phyloP scores from a whole-genome alignment of 2,113 vertebrate genomes.

The Alouatta palliata region DNA sequence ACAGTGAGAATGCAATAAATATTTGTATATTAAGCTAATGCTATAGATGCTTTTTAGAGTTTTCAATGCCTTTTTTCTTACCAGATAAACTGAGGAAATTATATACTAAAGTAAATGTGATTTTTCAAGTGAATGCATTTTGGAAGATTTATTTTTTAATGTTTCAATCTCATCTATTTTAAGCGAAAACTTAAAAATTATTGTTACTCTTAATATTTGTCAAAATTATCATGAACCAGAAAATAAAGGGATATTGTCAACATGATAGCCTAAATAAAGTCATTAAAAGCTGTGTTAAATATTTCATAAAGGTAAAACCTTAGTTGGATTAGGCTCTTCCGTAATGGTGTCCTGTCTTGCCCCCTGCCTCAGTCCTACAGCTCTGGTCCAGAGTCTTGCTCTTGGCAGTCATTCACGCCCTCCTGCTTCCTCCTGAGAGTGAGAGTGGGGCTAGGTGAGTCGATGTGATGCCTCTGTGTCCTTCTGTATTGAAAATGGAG shows the following conservation, averaged over 20 bases:
- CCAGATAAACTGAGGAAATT: not conserved
- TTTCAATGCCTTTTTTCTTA: not conserved
- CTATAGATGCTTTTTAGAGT: not conserved
- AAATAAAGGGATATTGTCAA: not conserved
- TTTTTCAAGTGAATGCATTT: not conserved
- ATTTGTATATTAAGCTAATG: not conserved
- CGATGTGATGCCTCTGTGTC: fast-evolving
- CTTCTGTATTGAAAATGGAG: not conserved
- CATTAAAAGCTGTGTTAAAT: too few species aligned
- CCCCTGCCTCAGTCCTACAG: fast-evolving
- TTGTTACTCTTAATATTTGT: not conserved
- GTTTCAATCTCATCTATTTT: not conserved
- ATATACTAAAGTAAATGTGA: not conserved
- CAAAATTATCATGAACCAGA: not conserved
- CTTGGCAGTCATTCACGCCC: too few species aligned
- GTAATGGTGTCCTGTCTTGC: too few species aligned
- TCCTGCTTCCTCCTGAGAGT: not conserved
- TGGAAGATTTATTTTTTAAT: not conserved
- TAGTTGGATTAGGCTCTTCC: fast-evolving
- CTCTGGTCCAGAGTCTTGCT: too few species aligned
- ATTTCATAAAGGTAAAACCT: not conserved
- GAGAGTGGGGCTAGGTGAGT: fast-evolving
- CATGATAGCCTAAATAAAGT: not conserved
- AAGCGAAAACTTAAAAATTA: not conserved
- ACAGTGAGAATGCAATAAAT: not conserved